Base-by-base conservation (phyloP, 2,888 invertebrate genomes). In the Drosophila sordidapex region DNA sequence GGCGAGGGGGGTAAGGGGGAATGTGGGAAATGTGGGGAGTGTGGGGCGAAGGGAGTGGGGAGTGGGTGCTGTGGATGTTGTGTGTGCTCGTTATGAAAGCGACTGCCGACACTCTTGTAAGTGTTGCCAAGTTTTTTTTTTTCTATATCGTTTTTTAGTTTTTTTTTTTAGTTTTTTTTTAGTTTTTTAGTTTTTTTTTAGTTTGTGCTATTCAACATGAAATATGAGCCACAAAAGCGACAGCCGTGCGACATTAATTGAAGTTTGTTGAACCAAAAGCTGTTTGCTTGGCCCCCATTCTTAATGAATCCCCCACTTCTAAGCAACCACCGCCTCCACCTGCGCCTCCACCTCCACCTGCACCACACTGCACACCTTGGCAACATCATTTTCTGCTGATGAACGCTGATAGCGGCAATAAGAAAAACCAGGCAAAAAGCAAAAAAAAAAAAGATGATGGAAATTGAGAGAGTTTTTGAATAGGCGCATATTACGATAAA, bases 251-350 rank as follows among this genome's bases (percentile, higher is more conserved):
- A 79, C 85, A 87, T 87, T 89, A 89, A 85, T 89, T 86, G 85
- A 87, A 87, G 89, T 86, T 86, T 89, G 89, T 89, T 85, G 85
- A 85, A 85, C 85, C 90, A 89, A 89, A 82, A 79, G 62, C 66
- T 89, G 87, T 84, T 84, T 84, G 79, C 84, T 57, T 83, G 70
- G 68, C 81, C 70, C 71, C 70, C 63, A 64, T 77, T 65, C 64
- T 60, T 53, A 58, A 79, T 68, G 65, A 60, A 51, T 40, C 48
- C 13, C 25, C 21, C 38, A 38, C 33, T 51, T 25, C 18, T 7
- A 52, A 29, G 29, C 36, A 31, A 43, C 18, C 29, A 11, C 29
- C 49, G 11, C 13, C 21, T 7, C 21, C 21, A 2, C 11, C 40
- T n/a, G 0, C 27, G 4, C 8, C 8, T 1, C 1, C 27, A 15